Base-by-base conservation (phyloP, 2,113 vertebrate species). In the Recurvirostra avosetta region DNA sequence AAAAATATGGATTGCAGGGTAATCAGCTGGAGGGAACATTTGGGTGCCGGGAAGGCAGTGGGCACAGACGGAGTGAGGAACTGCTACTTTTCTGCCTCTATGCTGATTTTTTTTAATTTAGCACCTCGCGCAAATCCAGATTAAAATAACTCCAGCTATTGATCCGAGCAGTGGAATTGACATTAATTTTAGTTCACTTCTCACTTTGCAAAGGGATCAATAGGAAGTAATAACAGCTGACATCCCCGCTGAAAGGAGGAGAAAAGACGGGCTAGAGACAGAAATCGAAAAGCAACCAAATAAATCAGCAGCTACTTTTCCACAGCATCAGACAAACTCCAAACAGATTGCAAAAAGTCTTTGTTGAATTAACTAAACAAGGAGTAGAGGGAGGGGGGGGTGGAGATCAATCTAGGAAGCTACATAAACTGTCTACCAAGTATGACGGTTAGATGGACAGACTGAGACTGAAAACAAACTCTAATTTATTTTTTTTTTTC, bases 141-240 rank as follows among this genome's bases (percentile, higher is more conserved):
- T 99, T 99, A 99, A 99, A 99, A 99, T 98, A 99, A 99, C 98
- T 98, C 98, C 98, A 97, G 97, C 98, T 98, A 99, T 99, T 99
- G 99, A 99, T 99, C 98, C 90, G 50, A 98, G 98, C 97, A 98
- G 98, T 99, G 98, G 99, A 99, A 99, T 98, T 99, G 99, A 99
- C 99, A 99, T 99, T 99, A 99, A 99, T 99, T 99, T 99, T 99
- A 99, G 98, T 99, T 99, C 99, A 99, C 98, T 99, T 99, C 98
- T 99, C 98, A 98, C 98, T 99, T 99, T 98, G 99, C 99, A 98
- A 99, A 98, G 97, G 97, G 99, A 99, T 99, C 99, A 99, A 99
- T 99, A 99, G 98, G 96, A 98, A 98, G 98, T 98, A 99, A 99
- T 99, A 99, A 99, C 98, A 99, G 98, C 98, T 99, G 99, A 99